phyloP scores from a whole-genome alignment of 2,113 vertebrate genomes.

The Blennius ocellaris region DNA sequence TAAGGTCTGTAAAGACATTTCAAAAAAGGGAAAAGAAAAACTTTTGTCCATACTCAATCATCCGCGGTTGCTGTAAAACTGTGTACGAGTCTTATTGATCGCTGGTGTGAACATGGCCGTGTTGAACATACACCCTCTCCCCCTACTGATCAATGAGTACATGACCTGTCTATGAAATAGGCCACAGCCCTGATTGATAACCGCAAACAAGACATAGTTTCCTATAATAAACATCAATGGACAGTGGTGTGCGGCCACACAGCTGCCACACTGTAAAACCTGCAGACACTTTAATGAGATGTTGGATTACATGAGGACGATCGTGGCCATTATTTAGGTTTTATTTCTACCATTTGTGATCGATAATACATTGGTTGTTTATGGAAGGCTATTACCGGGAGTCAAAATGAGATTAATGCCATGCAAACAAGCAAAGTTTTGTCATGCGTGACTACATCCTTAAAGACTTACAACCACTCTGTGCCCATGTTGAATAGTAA shows the following conservation, averaged over 20 bases:
- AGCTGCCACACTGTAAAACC: neutral
- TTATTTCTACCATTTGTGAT: constrained; percentile 11
- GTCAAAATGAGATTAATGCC: neutral
- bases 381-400: neutral
- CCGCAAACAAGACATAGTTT: constrained; percentile 44
- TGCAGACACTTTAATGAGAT: constrained; percentile 17
- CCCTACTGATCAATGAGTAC: constrained; percentile 34
- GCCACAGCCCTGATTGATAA: constrained; percentile 52
- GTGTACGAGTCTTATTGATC: constrained; percentile 47
- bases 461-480: no score
- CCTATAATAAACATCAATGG: constrained; percentile 24
- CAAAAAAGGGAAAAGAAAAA: neutral
- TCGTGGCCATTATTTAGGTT: neutral
- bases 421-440: no score
- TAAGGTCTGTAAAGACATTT: neutral
- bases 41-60: neutral
- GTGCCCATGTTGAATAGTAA: no score
- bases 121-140: constrained; percentile 1
- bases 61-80: neutral
- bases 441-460: no score
- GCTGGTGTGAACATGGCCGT: constrained; percentile 7
- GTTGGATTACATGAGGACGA: constrained; percentile 1
- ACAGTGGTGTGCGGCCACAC: constrained; percentile 9
- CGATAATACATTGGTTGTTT: neutral
- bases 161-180: constrained; percentile 57